phyloP scores from a whole-genome alignment of 2,113 vertebrate genomes.

The Toxotes chatareus region DNA sequence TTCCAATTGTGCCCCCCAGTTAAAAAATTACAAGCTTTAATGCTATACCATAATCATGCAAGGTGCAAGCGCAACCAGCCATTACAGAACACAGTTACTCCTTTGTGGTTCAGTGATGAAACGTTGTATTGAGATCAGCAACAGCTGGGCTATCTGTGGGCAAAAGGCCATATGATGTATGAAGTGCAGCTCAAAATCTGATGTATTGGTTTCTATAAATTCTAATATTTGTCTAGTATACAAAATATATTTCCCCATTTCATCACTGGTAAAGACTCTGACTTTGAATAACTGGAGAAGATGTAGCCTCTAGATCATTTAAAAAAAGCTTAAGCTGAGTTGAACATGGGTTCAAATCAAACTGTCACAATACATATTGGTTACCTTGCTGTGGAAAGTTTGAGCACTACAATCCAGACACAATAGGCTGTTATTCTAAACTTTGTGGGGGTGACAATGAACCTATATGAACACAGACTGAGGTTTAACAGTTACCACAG shows the following conservation, averaged over 20 bases:
- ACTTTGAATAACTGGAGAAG: not conserved
- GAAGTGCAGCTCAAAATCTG: too few species aligned
- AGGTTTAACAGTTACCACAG: slow-evolving; percentile 34
- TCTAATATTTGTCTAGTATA: too few species aligned
- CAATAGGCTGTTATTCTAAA: slow-evolving; percentile 30
- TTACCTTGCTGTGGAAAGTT: not conserved
- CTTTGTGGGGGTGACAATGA: not conserved
- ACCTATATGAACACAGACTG: not conserved
- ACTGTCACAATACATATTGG: not conserved
- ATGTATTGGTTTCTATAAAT: too few species aligned
- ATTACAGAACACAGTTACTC: not conserved
- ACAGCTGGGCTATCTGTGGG: not conserved
- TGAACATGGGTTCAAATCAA: not conserved
- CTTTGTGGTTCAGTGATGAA: not conserved
- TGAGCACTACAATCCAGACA: slow-evolving; percentile 14
- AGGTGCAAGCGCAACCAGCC: not conserved
- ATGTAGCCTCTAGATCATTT: not conserved
- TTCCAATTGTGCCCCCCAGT: not conserved
- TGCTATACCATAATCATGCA: not conserved
- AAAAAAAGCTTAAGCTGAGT: not conserved
- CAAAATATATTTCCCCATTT: too few species aligned
- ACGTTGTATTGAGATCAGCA: not conserved
- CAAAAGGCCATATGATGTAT: too few species aligned
- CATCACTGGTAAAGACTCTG: too few species aligned
- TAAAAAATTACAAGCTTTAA: not conserved